Base-by-base conservation (phyloP, 2,888 invertebrate genomes). In the Thysanoteuthis rhombus region DNA sequence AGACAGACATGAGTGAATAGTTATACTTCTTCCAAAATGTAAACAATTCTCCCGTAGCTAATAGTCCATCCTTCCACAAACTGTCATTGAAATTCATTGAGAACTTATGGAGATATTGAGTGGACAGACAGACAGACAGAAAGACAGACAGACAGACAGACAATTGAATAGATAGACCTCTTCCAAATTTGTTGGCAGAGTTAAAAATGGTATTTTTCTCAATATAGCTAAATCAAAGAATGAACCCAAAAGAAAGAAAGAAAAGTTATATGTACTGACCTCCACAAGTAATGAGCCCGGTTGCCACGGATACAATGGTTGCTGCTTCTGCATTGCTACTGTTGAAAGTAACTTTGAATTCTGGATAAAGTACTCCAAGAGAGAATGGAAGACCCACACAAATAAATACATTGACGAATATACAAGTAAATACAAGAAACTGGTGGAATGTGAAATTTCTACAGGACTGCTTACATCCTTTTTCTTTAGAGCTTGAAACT, bases 281-380 rank as follows among this genome's bases (percentile, higher is more conserved):
- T 40, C 91, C 91, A 91, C 38, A 42, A 52, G 93, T 93, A 52
- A 90, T 42, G 91, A 52, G 93, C 19, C 90, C 90, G 19, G 47
- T 91, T 52, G 93, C 90, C 52, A 90, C 90, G 39, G 90, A 93
- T 52, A 90, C 91, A 90, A 91, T 45, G 25, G 93, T 90, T n/a
- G 52, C 39, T n/a, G 90, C 90, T 42, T 90, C 52, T 47, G 52
- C 90, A 90, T 90, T 90, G 36, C 36, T 90, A 38, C 90, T 90
- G 47, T 52, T 25, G 39, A 89, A 93, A 19, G 47, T 25, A 40
- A 42, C 39, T 91, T 91, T 91, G 91, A 91, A 42, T 91, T 91
- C 91, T 40, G 91, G 91, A n/a, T 91, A 91, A 39, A 91, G 39
- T 12, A 91, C 91, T 40, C 91, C 91, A 28, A 91, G 42, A 39